Base-by-base conservation (phyloP, 2,797 vertebrate genomes). In the Gymnothorax reevesii region DNA sequence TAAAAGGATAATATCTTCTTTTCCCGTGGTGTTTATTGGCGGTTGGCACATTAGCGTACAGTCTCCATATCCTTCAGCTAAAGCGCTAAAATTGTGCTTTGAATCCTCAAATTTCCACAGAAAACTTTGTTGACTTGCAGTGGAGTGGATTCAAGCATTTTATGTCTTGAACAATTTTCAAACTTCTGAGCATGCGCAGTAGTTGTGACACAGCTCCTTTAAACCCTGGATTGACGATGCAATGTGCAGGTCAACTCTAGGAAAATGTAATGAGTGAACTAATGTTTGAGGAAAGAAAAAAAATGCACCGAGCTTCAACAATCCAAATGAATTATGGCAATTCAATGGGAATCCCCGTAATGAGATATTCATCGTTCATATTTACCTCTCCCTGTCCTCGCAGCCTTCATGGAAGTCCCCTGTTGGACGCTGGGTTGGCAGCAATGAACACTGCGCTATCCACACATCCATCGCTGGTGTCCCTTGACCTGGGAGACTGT, bases 401-500 rank as follows among this genome's bases (percentile, higher is more conserved):
- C 91, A 99, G 98, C 92, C 96, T 99, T 88, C 98, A 99, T 22
- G 98, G 98, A 82, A 98, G 96, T 92, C 97, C 98, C 2, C 94
- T 99, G 87, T 94, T 97, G 87, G 98, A 98, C 66, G 96, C 97
- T 0, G 98, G 97, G 64, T 91, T 99, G 93, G 96, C 97, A 88
- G 95, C 97, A 87, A 94, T 99, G 91, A 98, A 98, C 91, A 90
- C 95, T 0, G 96, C 97, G 5, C 95, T 99, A 90, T 96, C 97
- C 49, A 96, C 96, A 83, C 98, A 99, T 92, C 98, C 98, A 0
- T 94, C 97, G 0, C 95, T 99, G 57, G 96, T 99, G 90, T 97
- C 97, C 88, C 94, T 99, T 95, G 98, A 99, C 87, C 95, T 99
- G 79, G 98, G 98, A 66, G 98, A 99, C 94, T 99, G 98, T 91